Conservation (phyloP, 2,888 invertebrate species). For the Polydesmus complanatus region DNA sequence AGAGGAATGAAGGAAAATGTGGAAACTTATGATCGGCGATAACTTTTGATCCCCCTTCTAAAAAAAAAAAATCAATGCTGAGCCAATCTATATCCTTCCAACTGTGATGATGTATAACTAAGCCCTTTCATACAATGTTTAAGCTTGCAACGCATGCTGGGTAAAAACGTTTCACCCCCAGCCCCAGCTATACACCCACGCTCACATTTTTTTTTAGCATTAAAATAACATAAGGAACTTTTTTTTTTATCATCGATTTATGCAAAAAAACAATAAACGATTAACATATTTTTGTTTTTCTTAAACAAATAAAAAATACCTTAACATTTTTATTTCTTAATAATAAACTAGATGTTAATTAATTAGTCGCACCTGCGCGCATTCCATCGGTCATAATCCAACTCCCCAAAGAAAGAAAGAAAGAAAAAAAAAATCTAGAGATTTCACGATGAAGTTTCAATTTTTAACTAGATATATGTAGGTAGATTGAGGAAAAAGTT, state of each 20-base stretch:
- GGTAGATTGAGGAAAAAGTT: neutral
- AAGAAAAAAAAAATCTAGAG: no score
- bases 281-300: neutral
- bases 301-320: no score
- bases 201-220: no score
- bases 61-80: neutral
- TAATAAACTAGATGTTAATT: no score
- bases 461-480: neutral
- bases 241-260: neutral
- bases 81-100: neutral
- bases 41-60: neutral
- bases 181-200: no score
- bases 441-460: no score
- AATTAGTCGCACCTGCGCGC: no score
- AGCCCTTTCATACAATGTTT: neutral
- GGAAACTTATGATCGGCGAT: neutral
- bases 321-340: no score
- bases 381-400: no score
- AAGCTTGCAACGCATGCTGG: neutral
- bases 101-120: neutral
- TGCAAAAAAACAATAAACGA: neutral
- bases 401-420: no score
- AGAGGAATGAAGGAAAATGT: no score
- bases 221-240: neutral
- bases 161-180: no score